A percentile compares a stretch with the other conserved stretches of the same genome.
Evolutionary conservation across 2,113 vertebrate species (phyloP).

Genomic region (Centrocercus urophasianus): DNA sequence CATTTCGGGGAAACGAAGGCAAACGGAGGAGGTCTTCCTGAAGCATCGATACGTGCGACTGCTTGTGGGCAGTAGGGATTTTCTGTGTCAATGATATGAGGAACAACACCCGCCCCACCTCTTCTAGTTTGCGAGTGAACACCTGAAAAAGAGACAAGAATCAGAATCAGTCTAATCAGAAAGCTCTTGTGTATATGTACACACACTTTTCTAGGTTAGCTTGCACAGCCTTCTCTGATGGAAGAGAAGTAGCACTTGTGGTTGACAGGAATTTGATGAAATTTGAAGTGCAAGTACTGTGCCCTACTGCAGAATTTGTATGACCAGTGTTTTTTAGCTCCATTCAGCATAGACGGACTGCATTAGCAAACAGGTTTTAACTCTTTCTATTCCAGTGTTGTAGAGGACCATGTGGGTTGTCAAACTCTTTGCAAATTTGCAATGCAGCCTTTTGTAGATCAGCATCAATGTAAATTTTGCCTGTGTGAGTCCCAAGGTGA

Average conservation of each 20-base stretch:
- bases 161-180: not conserved
- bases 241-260: not conserved
- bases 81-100: conserved; percentile 96
- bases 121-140: conserved; percentile 96
- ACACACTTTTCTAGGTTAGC: not conserved
- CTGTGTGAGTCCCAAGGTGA: not conserved
- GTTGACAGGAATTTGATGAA: not conserved
- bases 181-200: not conserved
- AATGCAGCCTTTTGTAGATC: not conserved
- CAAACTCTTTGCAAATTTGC: not conserved
- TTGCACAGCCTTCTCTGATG: not conserved
- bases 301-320: not conserved
- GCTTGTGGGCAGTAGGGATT: conserved; percentile 94
- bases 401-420: not conserved
- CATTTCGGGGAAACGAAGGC: conserved; percentile 95
- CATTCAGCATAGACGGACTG: not conserved
- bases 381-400: not conserved
- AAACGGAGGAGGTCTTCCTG: conserved; percentile 97
- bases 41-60: conserved; percentile 96
- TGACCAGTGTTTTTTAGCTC: not conserved
- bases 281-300: not conserved
- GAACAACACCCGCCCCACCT: conserved; percentile 95
- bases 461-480: not conserved
- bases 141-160: conserved; percentile 79
- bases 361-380: not conserved